Evolutionary conservation across 2,113 vertebrate species (phyloP).

Genomic region (Sula dactylatra): DNA sequence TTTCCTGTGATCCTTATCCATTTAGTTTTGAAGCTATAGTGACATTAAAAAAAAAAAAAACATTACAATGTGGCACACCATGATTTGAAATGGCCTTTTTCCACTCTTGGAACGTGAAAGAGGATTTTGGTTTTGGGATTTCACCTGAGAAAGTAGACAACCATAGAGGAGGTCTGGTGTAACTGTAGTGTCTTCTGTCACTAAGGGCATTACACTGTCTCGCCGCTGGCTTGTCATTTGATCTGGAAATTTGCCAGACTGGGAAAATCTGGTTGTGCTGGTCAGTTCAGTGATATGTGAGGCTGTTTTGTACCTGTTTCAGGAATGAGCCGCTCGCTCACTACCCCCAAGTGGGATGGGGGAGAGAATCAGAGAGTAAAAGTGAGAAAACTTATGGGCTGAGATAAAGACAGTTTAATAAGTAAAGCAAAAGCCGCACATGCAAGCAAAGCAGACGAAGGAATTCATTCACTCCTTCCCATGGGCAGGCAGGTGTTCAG

Average conservation of each 20-base stretch:
- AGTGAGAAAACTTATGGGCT: not conserved
- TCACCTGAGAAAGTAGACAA: not conserved
- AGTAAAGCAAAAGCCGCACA: not conserved
- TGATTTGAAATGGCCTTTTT: not conserved
- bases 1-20: not conserved
- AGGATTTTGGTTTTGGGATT: not conserved
- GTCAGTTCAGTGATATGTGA: not conserved
- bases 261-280: not conserved
- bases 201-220: not conserved
- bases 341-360: too few species aligned
- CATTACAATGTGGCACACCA: not conserved
- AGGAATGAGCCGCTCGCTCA: fast-evolving
- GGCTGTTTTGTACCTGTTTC: not conserved
- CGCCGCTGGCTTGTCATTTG: not conserved
- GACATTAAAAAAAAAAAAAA: not conserved
- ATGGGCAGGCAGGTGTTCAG: not conserved
- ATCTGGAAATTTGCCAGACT: not conserved
- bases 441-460: not conserved
- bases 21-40: not conserved
- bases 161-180: not conserved
- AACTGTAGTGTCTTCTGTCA: not conserved
- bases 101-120: not conserved
- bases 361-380: not conserved
- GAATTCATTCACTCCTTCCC: not conserved
- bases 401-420: not conserved